Conservation (phyloP, 2,888 invertebrate genomes). For the Adineta ricciae region DNA sequence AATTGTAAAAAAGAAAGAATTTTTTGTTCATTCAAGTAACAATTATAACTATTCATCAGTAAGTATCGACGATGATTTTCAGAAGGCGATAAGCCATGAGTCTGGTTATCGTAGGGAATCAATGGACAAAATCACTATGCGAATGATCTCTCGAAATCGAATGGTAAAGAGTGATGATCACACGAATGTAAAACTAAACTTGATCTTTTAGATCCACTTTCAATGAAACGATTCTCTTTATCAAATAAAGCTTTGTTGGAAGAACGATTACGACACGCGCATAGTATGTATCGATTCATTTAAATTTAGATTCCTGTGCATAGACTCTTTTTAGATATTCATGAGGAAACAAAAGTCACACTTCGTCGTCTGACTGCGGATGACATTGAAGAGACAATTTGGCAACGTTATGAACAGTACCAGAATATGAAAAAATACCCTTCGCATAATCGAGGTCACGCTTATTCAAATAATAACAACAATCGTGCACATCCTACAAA, state of each 20-base stretch:
- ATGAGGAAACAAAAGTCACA: neutral
- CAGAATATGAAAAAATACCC: neutral
- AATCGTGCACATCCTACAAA: neutral
- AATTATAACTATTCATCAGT: neutral
- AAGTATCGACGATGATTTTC: neutral
- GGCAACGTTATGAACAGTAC: conserved; percentile 9
- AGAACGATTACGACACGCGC: neutral
- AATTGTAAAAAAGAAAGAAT: neutral
- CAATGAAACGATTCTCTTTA: neutral
- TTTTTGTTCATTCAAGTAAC: neutral
- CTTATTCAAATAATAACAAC: neutral
- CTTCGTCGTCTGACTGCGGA: neutral
- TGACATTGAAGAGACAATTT: neutral
- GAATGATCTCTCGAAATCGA: neutral
- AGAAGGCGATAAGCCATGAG: no score
- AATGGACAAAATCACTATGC: neutral
- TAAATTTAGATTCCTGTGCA: neutral
- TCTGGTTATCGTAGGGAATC: neutral
- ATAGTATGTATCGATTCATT: neutral
- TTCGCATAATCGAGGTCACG: neutral
- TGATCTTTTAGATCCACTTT: neutral
- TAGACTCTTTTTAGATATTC: neutral
- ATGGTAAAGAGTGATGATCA: neutral
- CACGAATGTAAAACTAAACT: neutral
- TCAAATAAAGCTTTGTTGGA: neutral